Conservation (phyloP, 1,140 invertebrate species). For the Amyelois transitella region DNA sequence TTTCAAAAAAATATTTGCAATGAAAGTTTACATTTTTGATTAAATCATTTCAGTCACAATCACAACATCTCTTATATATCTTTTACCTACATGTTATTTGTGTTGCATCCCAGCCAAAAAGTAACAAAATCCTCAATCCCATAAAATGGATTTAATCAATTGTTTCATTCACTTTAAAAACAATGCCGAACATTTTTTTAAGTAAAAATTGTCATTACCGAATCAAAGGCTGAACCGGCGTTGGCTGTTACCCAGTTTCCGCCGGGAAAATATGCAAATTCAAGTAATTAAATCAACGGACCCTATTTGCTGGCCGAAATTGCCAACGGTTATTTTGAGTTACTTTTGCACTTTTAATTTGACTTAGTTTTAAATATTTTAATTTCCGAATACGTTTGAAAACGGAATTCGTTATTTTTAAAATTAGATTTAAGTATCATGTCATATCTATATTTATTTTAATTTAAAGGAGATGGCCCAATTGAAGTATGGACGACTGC, state of each 20-base stretch:
- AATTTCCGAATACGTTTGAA: not conserved
- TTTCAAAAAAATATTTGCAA: no score
- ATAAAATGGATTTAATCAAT: not conserved
- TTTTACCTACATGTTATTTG: no score
- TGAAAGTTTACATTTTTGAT: no score
- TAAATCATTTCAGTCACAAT: no score
- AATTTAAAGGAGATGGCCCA: no score
- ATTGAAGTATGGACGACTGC: no score
- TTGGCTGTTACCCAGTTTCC: not conserved
- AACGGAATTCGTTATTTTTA: no score
- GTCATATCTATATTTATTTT: no score
- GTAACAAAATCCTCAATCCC: not conserved
- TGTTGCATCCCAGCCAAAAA: no score
- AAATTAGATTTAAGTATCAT: no score
- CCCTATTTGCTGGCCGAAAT: slow-evolving; percentile 37
- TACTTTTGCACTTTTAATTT: not conserved
- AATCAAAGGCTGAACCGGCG: slow-evolving; percentile 17
- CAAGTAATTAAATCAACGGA: slow-evolving; percentile 42
- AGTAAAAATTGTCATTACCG: slow-evolving; percentile 26
- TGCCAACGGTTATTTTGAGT: slow-evolving; percentile 33
- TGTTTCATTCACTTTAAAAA: slow-evolving; percentile 8
- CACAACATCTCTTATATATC: no score
- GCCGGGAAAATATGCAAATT: slow-evolving; percentile 47
- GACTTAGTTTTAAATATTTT: not conserved
- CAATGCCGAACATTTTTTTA: slow-evolving; percentile 11